Base-by-base conservation (phyloP, 2,113 vertebrate genomes). In the Phaetusa simplex region DNA sequence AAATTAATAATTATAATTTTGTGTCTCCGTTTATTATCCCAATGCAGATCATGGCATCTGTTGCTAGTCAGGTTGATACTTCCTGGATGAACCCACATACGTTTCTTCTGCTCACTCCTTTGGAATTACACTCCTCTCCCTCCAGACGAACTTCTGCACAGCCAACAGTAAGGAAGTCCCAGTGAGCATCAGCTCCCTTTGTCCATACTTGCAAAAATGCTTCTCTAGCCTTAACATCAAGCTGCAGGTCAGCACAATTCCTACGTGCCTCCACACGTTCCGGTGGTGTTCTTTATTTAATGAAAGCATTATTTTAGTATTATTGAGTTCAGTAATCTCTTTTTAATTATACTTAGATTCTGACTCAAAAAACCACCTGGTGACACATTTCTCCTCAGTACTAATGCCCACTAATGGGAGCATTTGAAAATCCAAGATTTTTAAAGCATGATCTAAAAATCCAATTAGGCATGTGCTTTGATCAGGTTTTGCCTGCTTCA, bases 321-420 rank as follows among this genome's bases (percentile, higher is more conserved):
- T 30, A 86, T 76, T 90, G 76, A 50, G 5, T 86, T 84, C 61
- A 55, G 47, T 84, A 95, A 88, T 65, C 50, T 93, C 79, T 84
- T 92, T 76, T 65, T 81, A 93, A 89, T 92, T 79, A 61, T 34
- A 65, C 61, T 93, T 61, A 72, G 95, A 92, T 84, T 87, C 77
- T 71, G 21, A 92, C 55, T 86, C 50, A n/a, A 70, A 86, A 81
- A 89, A 14, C n/a, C 82, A 88, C 69, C 42, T 45, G 11, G 38
- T 73, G 53, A 90, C 56, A 83, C 26, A 66, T 43, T 92, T 88
- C 59, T 85, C 38, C 67, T 92, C 50, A 43, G 26, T 47, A 78
- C 52, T 86, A 93, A 92, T 52, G 34, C 52, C 47, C 59, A 40
- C 55, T 90, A 94, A 92, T 43, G 43, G 47, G 27, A 78, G 12